Conservation (phyloP, 2,797 vertebrate genomes). For the Cynodonichthys magdalenae region DNA sequence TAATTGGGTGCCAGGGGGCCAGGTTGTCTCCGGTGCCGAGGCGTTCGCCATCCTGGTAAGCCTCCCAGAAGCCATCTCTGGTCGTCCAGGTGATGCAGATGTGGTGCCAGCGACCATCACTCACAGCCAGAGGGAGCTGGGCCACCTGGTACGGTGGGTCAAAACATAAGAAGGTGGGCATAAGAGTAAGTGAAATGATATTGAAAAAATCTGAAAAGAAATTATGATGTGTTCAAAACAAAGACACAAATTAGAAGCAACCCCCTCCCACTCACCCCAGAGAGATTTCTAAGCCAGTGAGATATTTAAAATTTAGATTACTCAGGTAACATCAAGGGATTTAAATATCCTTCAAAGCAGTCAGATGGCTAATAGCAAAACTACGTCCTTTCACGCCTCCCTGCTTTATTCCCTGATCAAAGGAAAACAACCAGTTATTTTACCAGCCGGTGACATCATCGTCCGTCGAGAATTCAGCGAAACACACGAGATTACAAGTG, state of each 20-base stretch:
- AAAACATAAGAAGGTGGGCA: neutral
- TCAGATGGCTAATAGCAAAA: constrained; percentile 57
- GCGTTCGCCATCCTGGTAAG: constrained; percentile 96
- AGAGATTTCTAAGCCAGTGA: constrained; percentile 40
- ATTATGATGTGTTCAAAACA: constrained; percentile 50
- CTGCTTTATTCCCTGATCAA: constrained; percentile 68
- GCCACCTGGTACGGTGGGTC: constrained; percentile 83
- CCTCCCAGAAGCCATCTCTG: constrained; percentile 97
- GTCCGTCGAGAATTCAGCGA: constrained; percentile 48
- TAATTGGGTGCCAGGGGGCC: constrained; percentile 99
- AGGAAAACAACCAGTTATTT: constrained; percentile 63
- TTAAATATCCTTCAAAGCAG: constrained; percentile 66
- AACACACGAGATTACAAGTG: constrained; percentile 28
- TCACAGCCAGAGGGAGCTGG: constrained; percentile 93
- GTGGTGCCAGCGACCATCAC: constrained; percentile 97
- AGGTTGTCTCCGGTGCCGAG: constrained; percentile 96
- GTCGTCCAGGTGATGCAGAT: constrained; percentile 98
- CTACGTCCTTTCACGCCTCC: constrained; percentile 33
- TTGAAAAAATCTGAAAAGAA: constrained; percentile 36
- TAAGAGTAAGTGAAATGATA: neutral
- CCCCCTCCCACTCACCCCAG: constrained; percentile 7
- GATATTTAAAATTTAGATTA: constrained; percentile 66
- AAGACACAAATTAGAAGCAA: constrained; percentile 54
- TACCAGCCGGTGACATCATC: constrained; percentile 59
- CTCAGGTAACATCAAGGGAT: constrained; percentile 68